Base-by-base conservation (phyloP, 2,113 vertebrate species). In the Perccottus glenii region DNA sequence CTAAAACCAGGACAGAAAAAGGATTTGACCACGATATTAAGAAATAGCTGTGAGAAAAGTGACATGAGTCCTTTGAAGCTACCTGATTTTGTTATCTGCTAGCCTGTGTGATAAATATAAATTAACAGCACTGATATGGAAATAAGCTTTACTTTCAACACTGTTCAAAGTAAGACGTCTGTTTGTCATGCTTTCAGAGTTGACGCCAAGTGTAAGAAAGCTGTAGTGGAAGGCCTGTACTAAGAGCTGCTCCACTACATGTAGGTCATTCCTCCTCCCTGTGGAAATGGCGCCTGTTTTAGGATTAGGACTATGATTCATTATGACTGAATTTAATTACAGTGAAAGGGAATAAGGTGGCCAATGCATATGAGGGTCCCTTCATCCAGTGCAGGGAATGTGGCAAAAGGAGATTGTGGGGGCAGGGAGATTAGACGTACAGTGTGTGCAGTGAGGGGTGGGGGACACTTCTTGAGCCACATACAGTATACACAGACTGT, bases 271-370 rank as follows among this genome's bases (percentile, higher is more conserved):
- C 80, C 56, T 69, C 12, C 78, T 87, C 83, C 87, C 81, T 46
- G 69, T 80, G 89, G 87, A 87, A 86, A 89, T 83, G 76, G 51
- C 80, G 78, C 74, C 86, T 64, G 83, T 74, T 86, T 88, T 73
- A 82, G 87, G 89, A 89, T 89, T 89, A 89, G 71, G 72, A 64
- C 77, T 73, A 78, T 88, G 86, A 89, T 87, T 89, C 87, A 90
- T 87, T 88, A 89, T 74, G 80, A 83, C 70, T 79, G 81, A 70
- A 89, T 87, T 89, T 89, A 89, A 90, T 90, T 89, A 89, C 81
- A 83, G 51, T 10, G 43, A 76, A 36, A 9, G 33, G 11, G 52
- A 36, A 55, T 36, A 80, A 84, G 83, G 83, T 81, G 86, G 83
- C 80, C 78, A 67, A 69, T 78, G 85, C 74, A 80, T 80, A 90